A percentile compares a stretch with the other conserved stretches of the same genome.
These are phyloP conservation scores for Drosophila simulans DNA, from an alignment of 1,140 invertebrate species.

Conservation along the genomic window DNA sequence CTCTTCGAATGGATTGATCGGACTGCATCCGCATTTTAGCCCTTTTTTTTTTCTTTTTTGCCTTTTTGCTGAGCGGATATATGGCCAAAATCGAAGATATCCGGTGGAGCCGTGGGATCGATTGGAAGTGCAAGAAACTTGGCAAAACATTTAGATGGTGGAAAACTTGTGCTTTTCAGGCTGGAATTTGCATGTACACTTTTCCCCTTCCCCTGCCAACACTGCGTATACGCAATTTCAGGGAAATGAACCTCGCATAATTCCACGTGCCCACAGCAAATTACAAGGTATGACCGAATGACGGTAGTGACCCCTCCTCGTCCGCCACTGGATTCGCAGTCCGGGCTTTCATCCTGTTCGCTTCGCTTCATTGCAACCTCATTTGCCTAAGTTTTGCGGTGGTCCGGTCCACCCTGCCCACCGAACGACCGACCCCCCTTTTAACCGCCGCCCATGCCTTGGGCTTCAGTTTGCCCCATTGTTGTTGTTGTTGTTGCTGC, in stretches of 20 bases:
- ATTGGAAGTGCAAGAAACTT: constrained; percentile 20
- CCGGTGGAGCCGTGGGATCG: constrained; percentile 44
- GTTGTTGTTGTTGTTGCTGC: constrained; percentile 27
- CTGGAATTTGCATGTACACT: no score
- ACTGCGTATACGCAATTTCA: constrained; percentile 72
- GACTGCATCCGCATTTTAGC: constrained; percentile 27
- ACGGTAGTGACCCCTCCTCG: not conserved
- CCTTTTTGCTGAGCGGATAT: constrained; percentile 56
- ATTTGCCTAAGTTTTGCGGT: constrained; percentile 56
- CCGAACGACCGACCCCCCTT: not conserved
- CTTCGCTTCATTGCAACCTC: constrained; percentile 73
- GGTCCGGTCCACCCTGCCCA: constrained; percentile 41
- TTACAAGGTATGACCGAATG: constrained; percentile 18
- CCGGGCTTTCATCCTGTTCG: constrained; percentile 61
- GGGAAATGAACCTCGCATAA: constrained; percentile 24
- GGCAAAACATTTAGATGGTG: not conserved
- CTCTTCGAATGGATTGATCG: constrained; percentile 26
- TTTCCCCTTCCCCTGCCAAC: not conserved
- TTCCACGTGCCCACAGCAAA: constrained; percentile 58
- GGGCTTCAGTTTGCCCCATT: not conserved
- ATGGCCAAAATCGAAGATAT: constrained; percentile 75
- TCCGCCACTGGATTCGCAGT: not conserved
- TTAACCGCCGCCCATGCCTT: constrained; percentile 2
- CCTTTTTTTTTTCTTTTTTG: not conserved
- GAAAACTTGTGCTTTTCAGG: not conserved